Base-by-base conservation (phyloP, 2,888 invertebrate species). In the Strigamia maritima region DNA sequence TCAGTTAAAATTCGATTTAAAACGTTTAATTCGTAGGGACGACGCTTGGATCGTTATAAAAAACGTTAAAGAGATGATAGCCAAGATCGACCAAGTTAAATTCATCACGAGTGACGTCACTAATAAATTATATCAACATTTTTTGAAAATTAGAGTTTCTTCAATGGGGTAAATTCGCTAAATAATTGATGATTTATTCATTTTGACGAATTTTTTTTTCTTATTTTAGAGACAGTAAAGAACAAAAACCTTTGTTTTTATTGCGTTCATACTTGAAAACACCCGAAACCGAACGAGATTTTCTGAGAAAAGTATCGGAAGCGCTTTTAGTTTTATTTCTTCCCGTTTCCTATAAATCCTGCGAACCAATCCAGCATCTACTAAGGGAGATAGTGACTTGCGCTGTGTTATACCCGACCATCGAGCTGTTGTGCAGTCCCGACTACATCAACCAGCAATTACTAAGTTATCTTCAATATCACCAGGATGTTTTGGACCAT, bases 391-490 rank as follows among this genome's bases (percentile, higher is more conserved):
- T 95, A 82, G 86, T 96, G 77, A 91, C 94, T 65, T 93, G 92
- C 84, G 92, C 92, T 90, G 93, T 94, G 81, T 88, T 96, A 80
- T 92, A 93, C 85, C 94, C 94, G 78, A 90, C 92, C 80, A 92
- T 96, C 83, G 92, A 95, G 84, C 88, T 92, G 84, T 86, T 96
- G 70, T 94, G 94, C 8, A 94, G 95, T 85, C 95, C 96, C 7
- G 95, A 95, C 87, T 95, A 94, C 85, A 93, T 96, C 83, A 96
- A 96, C 86, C 92, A 92, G 85, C 93, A 94, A 86, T 90, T 96
- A 81, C 89, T 95, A 79, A 90, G 91, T 81, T 94, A 94, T 85
- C 90, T 96, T 81, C 92, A 94, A 85, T 92, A 92, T 26, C 92
- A 94, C 81, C 91, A 93, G 83, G 84, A 85, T 77, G 92, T 92